phyloP scores from a whole-genome alignment of 2,888 invertebrate genomes.

The Callosobruchus maculatus region DNA sequence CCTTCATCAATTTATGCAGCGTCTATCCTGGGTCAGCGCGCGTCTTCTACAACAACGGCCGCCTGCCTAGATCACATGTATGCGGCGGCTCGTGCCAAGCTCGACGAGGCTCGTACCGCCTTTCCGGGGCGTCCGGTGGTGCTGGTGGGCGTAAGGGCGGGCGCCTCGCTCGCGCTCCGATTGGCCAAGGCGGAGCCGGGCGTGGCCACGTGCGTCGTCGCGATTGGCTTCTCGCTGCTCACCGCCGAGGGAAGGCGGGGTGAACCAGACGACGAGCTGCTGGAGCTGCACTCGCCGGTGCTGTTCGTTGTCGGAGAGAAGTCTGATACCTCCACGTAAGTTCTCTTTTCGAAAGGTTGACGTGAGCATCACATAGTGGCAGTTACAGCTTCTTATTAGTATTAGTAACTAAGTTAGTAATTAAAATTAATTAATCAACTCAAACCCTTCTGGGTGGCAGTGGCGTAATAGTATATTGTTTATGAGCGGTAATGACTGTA shows the following conservation, averaged over 20 bases:
- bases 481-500: too few species aligned
- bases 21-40: neutral
- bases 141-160: slow-evolving; percentile 73
- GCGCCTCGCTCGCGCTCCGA: slow-evolving; percentile 72
- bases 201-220: slow-evolving; percentile 60
- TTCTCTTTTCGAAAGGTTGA: too few species aligned
- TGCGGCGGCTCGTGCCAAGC: slow-evolving; percentile 64
- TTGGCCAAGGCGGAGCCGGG: slow-evolving; percentile 69
- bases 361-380: too few species aligned
- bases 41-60: slow-evolving; percentile 47
- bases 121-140: slow-evolving; percentile 68
- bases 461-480: too few species aligned
- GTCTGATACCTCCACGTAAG: slow-evolving; percentile 58
- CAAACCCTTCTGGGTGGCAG: too few species aligned
- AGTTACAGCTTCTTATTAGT: too few species aligned
- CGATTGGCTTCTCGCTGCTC: slow-evolving; percentile 73
- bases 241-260: slow-evolving; percentile 71
- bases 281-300: slow-evolving; percentile 70
- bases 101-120: slow-evolving; percentile 65
- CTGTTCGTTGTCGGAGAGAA: slow-evolving; percentile 78
- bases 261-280: slow-evolving; percentile 69
- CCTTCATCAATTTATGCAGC: neutral
- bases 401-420: too few species aligned
- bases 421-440: too few species aligned
- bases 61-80: slow-evolving; percentile 62